Evolutionary conservation across 1,140 invertebrate species (phyloP).

Genomic region (Stegodyphus dumicola): DNA sequence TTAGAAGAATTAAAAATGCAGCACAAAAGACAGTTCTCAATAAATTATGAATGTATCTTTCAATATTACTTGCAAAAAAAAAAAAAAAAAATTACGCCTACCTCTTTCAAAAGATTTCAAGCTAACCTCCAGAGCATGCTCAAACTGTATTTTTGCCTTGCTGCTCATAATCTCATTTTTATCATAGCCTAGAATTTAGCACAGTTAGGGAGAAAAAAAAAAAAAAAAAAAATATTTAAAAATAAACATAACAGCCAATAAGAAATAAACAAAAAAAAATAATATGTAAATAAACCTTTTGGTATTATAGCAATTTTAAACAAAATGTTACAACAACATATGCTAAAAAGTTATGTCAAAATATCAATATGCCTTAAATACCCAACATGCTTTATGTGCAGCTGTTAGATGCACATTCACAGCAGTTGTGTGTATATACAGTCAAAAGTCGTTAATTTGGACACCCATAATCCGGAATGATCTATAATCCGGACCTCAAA

Average conservation of each 20-base stretch:
- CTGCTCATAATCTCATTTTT: constrained; percentile 33
- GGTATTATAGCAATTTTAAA: not conserved
- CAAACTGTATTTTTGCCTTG: constrained; percentile 40
- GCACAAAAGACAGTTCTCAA: too few relatives aligned
- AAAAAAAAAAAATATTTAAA: not conserved
- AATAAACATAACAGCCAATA: not conserved
- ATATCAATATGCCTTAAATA: too few relatives aligned
- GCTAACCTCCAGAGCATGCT: constrained; percentile 28
- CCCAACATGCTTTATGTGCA: not conserved
- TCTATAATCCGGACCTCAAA: too few relatives aligned
- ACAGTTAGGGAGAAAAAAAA: not conserved
- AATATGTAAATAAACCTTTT: not conserved
- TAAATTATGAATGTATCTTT: too few relatives aligned
- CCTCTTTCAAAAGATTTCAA: constrained; percentile 37
- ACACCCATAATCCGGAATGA: too few relatives aligned
- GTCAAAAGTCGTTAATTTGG: too few relatives aligned
- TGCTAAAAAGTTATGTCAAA: not conserved
- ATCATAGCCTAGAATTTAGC: constrained; percentile 41
- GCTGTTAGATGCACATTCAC: not conserved
- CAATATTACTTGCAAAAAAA: too few relatives aligned
- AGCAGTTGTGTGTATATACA: too few relatives aligned
- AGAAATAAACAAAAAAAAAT: not conserved
- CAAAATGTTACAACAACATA: not conserved
- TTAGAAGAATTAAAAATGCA: too few relatives aligned
- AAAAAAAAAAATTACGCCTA: constrained; percentile 1